Base-by-base conservation (phyloP, 2,113 vertebrate genomes). In the Erpornis zantholeuca region DNA sequence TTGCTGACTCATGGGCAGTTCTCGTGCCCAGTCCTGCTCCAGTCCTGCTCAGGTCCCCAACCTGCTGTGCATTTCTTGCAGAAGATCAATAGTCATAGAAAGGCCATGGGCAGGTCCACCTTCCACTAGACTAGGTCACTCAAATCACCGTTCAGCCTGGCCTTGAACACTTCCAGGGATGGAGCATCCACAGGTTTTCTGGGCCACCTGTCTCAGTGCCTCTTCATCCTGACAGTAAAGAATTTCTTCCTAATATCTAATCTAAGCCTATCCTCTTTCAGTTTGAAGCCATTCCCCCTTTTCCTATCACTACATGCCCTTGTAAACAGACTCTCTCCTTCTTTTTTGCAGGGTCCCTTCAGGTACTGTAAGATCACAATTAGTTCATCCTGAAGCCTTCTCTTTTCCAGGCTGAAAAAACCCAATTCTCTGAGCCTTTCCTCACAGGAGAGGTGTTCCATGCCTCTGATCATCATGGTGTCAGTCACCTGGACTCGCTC, bases 21-120 rank as follows among this genome's bases (percentile, higher is more conserved):
- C 50, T 56, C 0, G 0, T 53, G 28, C 18, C 15, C 15, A 42
- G 53, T 20, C 52, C n/a, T 33, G 25, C n/a, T n/a, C n/a, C n/a
- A n/a, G n/a, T n/a, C n/a, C n/a, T n/a, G n/a, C n/a, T n/a, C n/a
- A n/a, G n/a, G 11, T 53, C 12, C 25, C 18, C 57, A 64, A 3
- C 15, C 23, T 42, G 33, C 1, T 3, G 36, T 53, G 21, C 11
- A 33, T 64, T 73, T 60, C 35, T 47, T 35, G 38, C 50, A 60
- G 13, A 57, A 66, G 35, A 27, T 36, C 35, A 20, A 69, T 40
- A 68, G 40, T 23, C 47, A 40, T 1, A 23, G 40, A 69, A 42
- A 53, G 38, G 64, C 27, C 40, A 17, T 12, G 15, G 27, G 4
- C 49, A 69, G 35, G 25, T 22, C 7, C 10, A 16, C 19, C 6